These are phyloP conservation scores for Threskiornis aethiopicus DNA, from an alignment of 2,797 vertebrate genomes.

Conservation along the genomic window DNA sequence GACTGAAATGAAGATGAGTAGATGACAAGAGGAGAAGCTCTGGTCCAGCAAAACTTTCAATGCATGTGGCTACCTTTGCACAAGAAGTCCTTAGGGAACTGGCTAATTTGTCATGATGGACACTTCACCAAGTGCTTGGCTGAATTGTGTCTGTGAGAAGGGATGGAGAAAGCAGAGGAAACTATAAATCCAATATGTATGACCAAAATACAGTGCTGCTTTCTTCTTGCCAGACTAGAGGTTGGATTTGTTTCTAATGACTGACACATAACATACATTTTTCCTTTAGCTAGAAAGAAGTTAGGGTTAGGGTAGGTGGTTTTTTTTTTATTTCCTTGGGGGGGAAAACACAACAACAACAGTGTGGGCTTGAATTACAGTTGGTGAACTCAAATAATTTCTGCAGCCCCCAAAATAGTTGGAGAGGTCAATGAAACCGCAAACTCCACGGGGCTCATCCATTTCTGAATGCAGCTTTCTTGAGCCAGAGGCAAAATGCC, in stretches of 20 bases:
- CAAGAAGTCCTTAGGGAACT: not conserved
- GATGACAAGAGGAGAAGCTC: not conserved
- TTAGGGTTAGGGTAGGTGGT: not conserved
- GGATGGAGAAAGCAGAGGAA: not conserved
- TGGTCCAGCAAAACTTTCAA: not conserved
- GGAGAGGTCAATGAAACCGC: constrained; percentile 10
- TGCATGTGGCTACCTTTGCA: not conserved
- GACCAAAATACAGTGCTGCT: not conserved
- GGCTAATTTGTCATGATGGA: not conserved
- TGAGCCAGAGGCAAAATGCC: not conserved
- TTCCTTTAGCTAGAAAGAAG: not conserved
- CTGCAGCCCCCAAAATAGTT: constrained; percentile 25
- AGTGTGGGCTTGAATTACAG: constrained; percentile 11
- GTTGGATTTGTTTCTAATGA: not conserved
- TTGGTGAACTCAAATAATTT: constrained; percentile 34
- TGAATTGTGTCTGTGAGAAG: not conserved
- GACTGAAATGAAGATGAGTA: not conserved
- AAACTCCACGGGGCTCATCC: not conserved
- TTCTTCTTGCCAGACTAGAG: constrained; percentile 5
- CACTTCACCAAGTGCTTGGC: not conserved
- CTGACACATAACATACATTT: not conserved
- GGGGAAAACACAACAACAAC: not conserved
- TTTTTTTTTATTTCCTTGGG: not conserved
- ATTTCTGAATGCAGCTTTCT: not conserved
- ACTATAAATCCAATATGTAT: not conserved